phyloP scores from a whole-genome alignment of 2,113 vertebrate genomes.

The Strigops habroptila region DNA sequence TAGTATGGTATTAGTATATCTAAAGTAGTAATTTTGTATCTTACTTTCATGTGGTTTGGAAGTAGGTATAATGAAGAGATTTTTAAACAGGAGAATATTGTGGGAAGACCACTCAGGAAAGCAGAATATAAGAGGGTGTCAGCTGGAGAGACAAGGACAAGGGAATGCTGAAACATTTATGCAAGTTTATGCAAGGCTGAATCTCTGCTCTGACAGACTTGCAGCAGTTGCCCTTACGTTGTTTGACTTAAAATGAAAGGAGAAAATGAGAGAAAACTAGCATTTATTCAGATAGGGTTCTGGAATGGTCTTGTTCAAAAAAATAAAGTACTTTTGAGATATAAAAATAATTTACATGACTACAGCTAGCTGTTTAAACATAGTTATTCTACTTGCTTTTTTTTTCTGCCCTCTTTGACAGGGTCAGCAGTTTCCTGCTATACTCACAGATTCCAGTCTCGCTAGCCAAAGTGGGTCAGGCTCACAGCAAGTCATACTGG shows the following conservation, averaged over 20 bases:
- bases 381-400: neutral
- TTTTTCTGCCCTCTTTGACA: conserved; percentile 2
- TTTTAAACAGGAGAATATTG: neutral
- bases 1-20: neutral
- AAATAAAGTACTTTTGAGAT: neutral
- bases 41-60: neutral
- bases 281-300: neutral
- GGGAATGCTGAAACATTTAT: neutral
- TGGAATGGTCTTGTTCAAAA: neutral
- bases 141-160: neutral
- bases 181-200: neutral
- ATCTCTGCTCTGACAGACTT: neutral
- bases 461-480: conserved; percentile 73
- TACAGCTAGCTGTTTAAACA: neutral
- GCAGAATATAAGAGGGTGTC: neutral
- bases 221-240: neutral
- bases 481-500: conserved; percentile 89
- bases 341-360: neutral
- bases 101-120: neutral
- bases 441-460: conserved; percentile 84
- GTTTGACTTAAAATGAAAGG: neutral
- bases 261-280: neutral
- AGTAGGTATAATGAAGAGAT: neutral
- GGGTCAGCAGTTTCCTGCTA: conserved; percentile 87
- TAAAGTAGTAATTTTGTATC: neutral